Evolutionary conservation across 2,888 invertebrate species (phyloP).

Genomic region (Drosophila quinaria): DNA sequence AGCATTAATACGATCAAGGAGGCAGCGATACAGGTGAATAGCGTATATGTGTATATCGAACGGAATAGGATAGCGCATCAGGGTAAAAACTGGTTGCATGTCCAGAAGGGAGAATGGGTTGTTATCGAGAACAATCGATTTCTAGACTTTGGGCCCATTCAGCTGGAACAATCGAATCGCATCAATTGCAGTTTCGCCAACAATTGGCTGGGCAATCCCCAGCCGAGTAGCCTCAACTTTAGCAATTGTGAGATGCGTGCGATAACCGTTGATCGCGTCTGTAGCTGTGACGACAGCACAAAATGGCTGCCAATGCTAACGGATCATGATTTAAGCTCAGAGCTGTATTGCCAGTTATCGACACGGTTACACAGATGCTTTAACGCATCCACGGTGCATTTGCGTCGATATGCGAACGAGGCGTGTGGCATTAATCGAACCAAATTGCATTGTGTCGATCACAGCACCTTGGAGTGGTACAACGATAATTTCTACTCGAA

Average conservation of each 20-base stretch:
- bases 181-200: conserved; percentile 81
- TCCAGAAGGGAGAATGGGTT: conserved; percentile 80
- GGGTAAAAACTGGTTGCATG: conserved; percentile 82
- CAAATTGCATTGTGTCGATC: conserved; percentile 77
- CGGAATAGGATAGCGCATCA: conserved; percentile 78
- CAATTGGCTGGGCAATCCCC: conserved; percentile 80
- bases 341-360: conserved; percentile 82
- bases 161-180: conserved; percentile 69
- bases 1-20: conserved; percentile 83
- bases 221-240: conserved; percentile 81
- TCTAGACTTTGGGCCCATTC: conserved; percentile 76
- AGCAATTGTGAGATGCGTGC: conserved; percentile 82
- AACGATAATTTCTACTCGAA: conserved; percentile 79
- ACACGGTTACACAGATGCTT: conserved; percentile 77
- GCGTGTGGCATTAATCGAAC: conserved; percentile 80
- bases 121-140: conserved; percentile 82
- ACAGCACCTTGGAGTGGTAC: conserved; percentile 71
- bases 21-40: conserved; percentile 82
- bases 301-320: conserved; percentile 78
- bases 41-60: conserved; percentile 78
- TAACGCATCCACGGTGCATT: conserved; percentile 80
- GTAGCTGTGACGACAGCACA: conserved; percentile 77
- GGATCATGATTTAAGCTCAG: conserved; percentile 81
- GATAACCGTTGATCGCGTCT: conserved; percentile 76
- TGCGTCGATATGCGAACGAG: conserved; percentile 81